Evolutionary conservation across 2,113 vertebrate genomes (phyloP), one percentile per base, ranked within the genome.

Genomic region (Toxostoma redivivum): DNA sequence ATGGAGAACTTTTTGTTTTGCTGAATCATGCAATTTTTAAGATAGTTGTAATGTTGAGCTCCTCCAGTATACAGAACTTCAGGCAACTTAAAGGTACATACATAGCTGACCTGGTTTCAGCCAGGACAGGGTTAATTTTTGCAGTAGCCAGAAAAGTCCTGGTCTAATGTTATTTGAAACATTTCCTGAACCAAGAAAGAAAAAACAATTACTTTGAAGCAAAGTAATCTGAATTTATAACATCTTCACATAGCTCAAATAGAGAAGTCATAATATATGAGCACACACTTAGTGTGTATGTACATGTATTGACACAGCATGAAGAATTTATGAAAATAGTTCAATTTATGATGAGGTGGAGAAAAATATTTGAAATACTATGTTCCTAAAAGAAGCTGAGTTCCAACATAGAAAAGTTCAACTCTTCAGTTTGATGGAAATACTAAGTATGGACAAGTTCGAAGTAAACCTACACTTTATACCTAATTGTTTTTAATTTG

Each of bases 41-140:
- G 22, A 7, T 13, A 19, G 14, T 10, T 0, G 0, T 58, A 50
- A 30, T 28, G 14, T 48, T 27, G 11, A 18, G 3, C 6, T 54
- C 11, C 35, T 35, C 15, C 14, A 69, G 30, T 15, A 15, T 1
- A 24, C 0, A 64, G 8, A 51, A 78, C 30, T 66, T 31, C 19
- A 37, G 35, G 16, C 4, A 42, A 50, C 15, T 18, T 86, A 15
- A 35, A 42, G 6, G 4, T 35, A 28, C 19, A 22, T 30, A 18
- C 1, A 24, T 9, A 60, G 15, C 9, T 81, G 20, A 22, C 21
- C 38, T n/a, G n/a, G 6, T 40, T 89, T 40, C 20, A 45, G 16
- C 7, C 38, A 60, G 28, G n/a, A 22, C 28, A 37, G 20, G 7
- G 16, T 40, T 74, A 20, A 30, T 53, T 66, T 65, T 74, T 45